Evolutionary conservation across 2,113 vertebrate genomes (phyloP), one percentile per base, ranked within the genome.

Genomic region (Carassius carassius): DNA sequence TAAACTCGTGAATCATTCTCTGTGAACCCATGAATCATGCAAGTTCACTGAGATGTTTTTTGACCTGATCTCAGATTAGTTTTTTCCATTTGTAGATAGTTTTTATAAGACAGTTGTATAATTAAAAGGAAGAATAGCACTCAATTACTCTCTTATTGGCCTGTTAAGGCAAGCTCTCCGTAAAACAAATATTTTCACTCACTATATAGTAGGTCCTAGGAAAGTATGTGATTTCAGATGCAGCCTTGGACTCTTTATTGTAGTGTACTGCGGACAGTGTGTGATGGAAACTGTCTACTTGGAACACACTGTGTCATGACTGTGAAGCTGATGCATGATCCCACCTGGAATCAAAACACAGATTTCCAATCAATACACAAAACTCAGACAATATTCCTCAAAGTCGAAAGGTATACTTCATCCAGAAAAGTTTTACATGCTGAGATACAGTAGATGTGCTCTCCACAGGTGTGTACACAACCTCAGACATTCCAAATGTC

Each of bases 251-350:
- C 60, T 9, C n/a, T 47, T 11, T 56, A 56, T 21, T 56, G 2
- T 56, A 21, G 17, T 21, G 54, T 23, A 37, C 3, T 54, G 51
- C 1, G 51, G 8, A 17, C 41, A 21, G 17, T 41, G 3, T 75
- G 21, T 25, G 56, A n/a, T n/a, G 56, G 56, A 21, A 32, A 25
- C 17, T 69, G 2, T 87, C 88, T 84, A 93, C 93, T 92, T 90
- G 91, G 92, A 90, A 92, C 87, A 89, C 94, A 95, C 84, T 95
- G 94, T 78, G 95, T 96, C 92, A 94, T 94, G 90, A 94, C 67
- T 78, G 92, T 92, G 89, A 95, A 95, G 88, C 92, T 92, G 89
- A 94, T 90, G 93, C 93, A 95, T 62, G 91, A 91, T 89, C 94
- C 93, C 65, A 93, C 93, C 94, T 93, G 87, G 58, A 82, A 81